phyloP scores from a whole-genome alignment of 2,113 vertebrate species.

The Rhinolophus ferrumequinum region DNA sequence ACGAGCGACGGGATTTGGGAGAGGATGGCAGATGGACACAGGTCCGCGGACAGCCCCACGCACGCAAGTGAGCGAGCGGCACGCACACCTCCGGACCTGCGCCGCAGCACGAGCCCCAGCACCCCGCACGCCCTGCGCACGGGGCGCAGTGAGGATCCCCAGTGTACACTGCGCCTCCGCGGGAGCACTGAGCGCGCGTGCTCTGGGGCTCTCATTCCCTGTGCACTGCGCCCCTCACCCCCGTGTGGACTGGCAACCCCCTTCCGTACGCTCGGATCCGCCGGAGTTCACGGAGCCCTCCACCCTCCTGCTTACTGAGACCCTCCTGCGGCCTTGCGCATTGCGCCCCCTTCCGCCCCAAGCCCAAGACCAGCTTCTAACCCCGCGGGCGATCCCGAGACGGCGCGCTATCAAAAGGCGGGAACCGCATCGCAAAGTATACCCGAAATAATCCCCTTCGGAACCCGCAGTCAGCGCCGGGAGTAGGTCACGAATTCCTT shows the following conservation, averaged over 20 bases:
- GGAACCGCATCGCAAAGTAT: fast-evolving
- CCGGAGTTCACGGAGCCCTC: fast-evolving
- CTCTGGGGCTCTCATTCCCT: no score
- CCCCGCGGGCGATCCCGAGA: neutral
- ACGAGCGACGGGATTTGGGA: fast-evolving
- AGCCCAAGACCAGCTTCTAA: neutral
- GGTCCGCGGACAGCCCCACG: neutral
- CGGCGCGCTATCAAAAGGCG: no score
- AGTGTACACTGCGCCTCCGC: neutral
- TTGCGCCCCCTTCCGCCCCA: constrained; percentile 9
- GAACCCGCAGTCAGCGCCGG: fast-evolving
- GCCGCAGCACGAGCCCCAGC: fast-evolving
- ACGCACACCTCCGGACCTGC: neutral
- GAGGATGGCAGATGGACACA: fast-evolving
- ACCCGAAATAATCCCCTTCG: fast-evolving
- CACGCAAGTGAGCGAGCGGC: fast-evolving
- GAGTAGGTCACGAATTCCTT: no score
- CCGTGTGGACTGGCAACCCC: fast-evolving
- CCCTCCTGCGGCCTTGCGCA: neutral
- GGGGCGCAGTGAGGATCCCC: neutral
- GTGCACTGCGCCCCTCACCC: neutral
- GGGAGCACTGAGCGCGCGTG: neutral
- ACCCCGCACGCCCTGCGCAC: neutral
- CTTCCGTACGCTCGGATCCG: fast-evolving
- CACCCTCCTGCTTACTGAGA: neutral